Evolutionary conservation across 2,888 invertebrate genomes (phyloP).

Genomic region (Napeogenes inachia): DNA sequence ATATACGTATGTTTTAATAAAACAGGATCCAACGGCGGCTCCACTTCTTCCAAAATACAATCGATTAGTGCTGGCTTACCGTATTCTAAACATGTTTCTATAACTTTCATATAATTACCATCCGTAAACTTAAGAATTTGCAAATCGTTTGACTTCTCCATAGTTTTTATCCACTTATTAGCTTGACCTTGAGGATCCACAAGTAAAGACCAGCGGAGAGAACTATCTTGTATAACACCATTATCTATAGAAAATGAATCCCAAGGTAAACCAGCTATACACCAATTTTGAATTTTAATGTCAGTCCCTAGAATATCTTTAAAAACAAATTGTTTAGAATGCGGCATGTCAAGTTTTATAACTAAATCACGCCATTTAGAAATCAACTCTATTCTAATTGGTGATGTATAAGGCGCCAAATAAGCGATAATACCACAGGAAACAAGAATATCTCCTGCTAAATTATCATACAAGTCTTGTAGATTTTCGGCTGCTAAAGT

Average conservation of each 20-base stretch:
- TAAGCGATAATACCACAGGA: slow-evolving; percentile 94
- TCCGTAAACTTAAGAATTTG: slow-evolving; percentile 85
- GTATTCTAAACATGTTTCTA: slow-evolving; percentile 85
- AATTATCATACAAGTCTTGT: slow-evolving; percentile 85
- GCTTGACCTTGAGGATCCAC: slow-evolving; percentile 92
- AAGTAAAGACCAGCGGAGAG: slow-evolving; percentile 86
- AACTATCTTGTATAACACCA: slow-evolving; percentile 88
- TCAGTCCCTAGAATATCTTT: slow-evolving; percentile 87
- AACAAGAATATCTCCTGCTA: slow-evolving; percentile 93
- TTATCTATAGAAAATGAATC: slow-evolving; percentile 91
- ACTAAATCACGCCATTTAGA: slow-evolving; percentile 86
- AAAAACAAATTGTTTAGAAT: slow-evolving; percentile 84
- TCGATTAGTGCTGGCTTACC: slow-evolving; percentile 88
- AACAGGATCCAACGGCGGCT: slow-evolving; percentile 87
- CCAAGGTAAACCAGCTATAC: slow-evolving; percentile 86
- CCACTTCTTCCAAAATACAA: slow-evolving; percentile 86
- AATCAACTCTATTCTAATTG: slow-evolving; percentile 78
- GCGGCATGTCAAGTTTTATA: slow-evolving; percentile 83
- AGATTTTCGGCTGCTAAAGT: slow-evolving; percentile 85
- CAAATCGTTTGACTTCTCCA: slow-evolving; percentile 85
- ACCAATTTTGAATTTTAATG: slow-evolving; percentile 92
- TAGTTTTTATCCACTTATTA: slow-evolving; percentile 89
- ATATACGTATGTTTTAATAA: slow-evolving; percentile 85
- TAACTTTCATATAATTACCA: slow-evolving; percentile 83
- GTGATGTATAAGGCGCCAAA: slow-evolving; percentile 88